These are phyloP conservation scores for Marisa cornuarietis DNA, from an alignment of 1,140 invertebrate species.

Conservation along the genomic window DNA sequence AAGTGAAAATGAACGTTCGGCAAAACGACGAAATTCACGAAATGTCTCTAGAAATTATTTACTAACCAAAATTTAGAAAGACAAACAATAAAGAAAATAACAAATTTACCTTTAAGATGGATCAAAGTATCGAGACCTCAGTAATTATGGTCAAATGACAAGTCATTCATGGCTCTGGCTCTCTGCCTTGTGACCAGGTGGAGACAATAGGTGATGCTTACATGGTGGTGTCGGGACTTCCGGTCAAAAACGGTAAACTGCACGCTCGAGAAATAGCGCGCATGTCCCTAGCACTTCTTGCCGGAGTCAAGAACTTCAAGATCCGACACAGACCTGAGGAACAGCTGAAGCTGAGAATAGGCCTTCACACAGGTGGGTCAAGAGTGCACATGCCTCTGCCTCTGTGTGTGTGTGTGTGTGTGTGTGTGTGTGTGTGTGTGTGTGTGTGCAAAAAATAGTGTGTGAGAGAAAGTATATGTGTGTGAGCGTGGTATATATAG, in stretches of 20 bases:
- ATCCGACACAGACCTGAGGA: slow-evolving; percentile 83
- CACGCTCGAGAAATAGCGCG: slow-evolving; percentile 76
- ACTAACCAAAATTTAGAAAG: no score
- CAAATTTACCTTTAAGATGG: no score
- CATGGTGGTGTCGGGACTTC: slow-evolving; percentile 79
- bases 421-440: slow-evolving; percentile 12
- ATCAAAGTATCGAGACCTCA: no score
- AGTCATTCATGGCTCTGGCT: no score
- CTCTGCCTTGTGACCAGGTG: slow-evolving; percentile 71
- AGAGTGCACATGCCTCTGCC: background rate
- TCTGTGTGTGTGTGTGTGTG: slow-evolving; percentile 15
- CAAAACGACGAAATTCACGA: background rate
- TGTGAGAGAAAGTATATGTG: background rate
- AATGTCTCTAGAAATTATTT: no score
- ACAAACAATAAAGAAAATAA: no score
- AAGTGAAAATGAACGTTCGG: background rate
- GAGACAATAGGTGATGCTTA: slow-evolving; percentile 98
- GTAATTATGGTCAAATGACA: no score
- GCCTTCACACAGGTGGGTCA: slow-evolving; percentile 85
- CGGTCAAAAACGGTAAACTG: slow-evolving; percentile 69
- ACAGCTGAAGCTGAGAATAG: slow-evolving; percentile 91
- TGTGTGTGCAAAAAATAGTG: slow-evolving; percentile 5
- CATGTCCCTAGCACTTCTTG: slow-evolving; percentile 87
- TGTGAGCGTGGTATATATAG: background rate
- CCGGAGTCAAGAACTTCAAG: slow-evolving; percentile 87